Base-by-base conservation (phyloP, 2,113 vertebrate genomes). In the Corythornis madagascariensis region DNA sequence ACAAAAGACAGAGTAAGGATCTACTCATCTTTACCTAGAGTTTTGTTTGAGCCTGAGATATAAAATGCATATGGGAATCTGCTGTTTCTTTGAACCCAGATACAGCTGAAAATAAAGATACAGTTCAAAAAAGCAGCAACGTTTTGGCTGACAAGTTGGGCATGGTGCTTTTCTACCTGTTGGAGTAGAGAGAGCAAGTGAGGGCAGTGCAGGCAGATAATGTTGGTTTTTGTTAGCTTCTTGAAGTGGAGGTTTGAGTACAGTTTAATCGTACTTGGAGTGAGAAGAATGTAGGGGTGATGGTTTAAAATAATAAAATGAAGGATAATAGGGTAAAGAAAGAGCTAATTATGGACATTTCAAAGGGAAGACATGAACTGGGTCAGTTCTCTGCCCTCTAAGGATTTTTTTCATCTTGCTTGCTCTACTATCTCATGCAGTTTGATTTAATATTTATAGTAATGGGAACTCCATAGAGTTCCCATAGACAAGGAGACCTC, bases 41-140 rank as follows among this genome's bases (percentile, higher is more conserved):
- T 29, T 89, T 94, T 88, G 75, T 71, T 83, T 88, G 89, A 92
- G 66, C 42, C 33, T 11, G 57, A 80, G 40, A 77, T 67, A 67
- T 25, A 55, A 88, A 83, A 86, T 69, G 38, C 60, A 66, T 60
- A 40, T 4, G 2, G 72, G 47, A 67, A 48, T 80, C 52, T n/a
- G 53, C 60, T 38, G 56, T 73, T 73, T 85, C 88, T 95, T 88
- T 91, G 91, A 87, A 81, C 72, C 22, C 40, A 52, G 75, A 35
- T 67, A 67, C 28, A 87, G 56, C 50, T 83, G 52, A 91, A 95
- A 83, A 85, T 59, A 87, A 89, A 93, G 59, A 67, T 72, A 31
- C 18, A 45, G 64, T 55, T 87, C 25, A 74, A 72, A 78, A 90
- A 70, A 48, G 42, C 26, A 21, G 55, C 2, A 2, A 22, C 18